Percentiles rank a stretch among this genome's conserved stretches.
Conservation (phyloP, 2,113 vertebrate genomes). For the Ochotona princeps region DNA sequence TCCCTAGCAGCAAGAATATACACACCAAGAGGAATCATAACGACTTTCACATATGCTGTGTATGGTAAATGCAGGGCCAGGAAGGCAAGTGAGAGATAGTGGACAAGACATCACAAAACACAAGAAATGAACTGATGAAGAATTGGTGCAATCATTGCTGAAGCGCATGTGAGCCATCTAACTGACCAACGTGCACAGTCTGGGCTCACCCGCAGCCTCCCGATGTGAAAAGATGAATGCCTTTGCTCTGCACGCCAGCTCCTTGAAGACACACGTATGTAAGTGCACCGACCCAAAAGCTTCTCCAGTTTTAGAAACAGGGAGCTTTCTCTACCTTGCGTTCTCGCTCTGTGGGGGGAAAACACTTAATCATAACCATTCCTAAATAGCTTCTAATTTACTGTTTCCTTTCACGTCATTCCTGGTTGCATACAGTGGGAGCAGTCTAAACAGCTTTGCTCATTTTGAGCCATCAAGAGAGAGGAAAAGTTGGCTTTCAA, state of each 20-base stretch:
- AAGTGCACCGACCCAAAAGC: neutral
- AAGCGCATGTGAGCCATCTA: neutral
- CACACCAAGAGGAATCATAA: neutral
- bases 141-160: neutral
- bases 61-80: neutral
- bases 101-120: neutral
- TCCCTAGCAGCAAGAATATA: neutral
- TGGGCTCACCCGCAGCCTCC: neutral
- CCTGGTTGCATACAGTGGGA: conserved; percentile 48
- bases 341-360: conserved; percentile 58
- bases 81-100: neutral
- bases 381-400: conserved; percentile 65
- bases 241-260: neutral
- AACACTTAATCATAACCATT: conserved; percentile 66
- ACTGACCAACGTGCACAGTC: neutral
- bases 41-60: neutral
- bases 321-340: conserved; percentile 48
- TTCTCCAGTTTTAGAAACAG: conserved; percentile 51
- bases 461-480: conserved; percentile 60
- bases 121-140: neutral
- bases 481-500: conserved; percentile 62
- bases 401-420: conserved; percentile 64
- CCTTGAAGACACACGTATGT: neutral
- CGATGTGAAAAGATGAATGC: neutral
- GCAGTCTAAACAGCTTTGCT: conserved; percentile 60